Evolutionary conservation across 2,797 vertebrate species (phyloP).

Genomic region (Sebastes goodei): DNA sequence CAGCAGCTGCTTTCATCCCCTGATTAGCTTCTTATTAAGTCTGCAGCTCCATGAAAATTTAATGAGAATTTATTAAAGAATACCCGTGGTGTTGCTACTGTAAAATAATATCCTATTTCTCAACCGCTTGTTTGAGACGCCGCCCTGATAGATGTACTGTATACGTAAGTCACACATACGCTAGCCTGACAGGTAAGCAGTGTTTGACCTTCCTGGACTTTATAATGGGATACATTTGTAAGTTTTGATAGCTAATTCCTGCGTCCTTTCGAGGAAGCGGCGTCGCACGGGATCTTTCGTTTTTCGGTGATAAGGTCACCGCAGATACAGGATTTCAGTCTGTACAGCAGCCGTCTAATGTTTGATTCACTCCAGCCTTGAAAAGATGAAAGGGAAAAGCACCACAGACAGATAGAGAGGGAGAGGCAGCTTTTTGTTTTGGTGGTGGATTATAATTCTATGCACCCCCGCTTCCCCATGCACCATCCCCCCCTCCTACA

Average conservation of each 20-base stretch:
- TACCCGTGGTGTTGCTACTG: conserved; percentile 55
- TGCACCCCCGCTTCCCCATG: background rate
- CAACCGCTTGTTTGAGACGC: conserved; percentile 8
- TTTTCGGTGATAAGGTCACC: conserved; percentile 57
- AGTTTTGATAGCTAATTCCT: conserved; percentile 57
- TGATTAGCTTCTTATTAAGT: conserved; percentile 83
- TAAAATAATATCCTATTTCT: conserved; percentile 56
- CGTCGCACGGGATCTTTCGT: conserved; percentile 1
- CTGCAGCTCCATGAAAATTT: conserved; percentile 77
- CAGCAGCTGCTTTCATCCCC: conserved; percentile 80
- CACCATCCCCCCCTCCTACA: conserved; percentile 39
- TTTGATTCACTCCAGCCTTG: conserved; percentile 57
- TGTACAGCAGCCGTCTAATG: conserved; percentile 20
- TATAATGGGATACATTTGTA: conserved; percentile 59
- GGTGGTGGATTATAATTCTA: conserved; percentile 67
- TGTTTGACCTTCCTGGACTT: conserved; percentile 65
- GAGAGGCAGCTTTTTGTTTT: conserved; percentile 69
- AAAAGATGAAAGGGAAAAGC: conserved; percentile 73
- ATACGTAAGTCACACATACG: background rate
- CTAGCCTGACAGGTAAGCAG: conserved; percentile 44
- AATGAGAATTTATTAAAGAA: conserved; percentile 78
- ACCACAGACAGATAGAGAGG: conserved; percentile 32
- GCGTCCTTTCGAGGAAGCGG: conserved; percentile 17
- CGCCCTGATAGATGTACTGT: conserved; percentile 27
- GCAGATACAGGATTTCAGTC: conserved; percentile 26